Evolutionary conservation across 2,888 invertebrate species (phyloP).

Genomic region (Iselma pallidipennis): DNA sequence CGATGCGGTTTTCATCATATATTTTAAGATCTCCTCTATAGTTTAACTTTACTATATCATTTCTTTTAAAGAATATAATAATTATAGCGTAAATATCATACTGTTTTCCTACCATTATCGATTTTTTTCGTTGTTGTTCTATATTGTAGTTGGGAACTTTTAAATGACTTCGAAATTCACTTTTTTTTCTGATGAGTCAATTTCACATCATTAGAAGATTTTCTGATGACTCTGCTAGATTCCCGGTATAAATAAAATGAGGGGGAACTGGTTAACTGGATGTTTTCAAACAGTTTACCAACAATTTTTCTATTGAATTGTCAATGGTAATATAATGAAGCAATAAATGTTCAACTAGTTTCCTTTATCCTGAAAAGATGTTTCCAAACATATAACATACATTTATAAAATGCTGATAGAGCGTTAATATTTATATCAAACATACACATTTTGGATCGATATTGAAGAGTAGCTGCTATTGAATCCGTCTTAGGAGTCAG

Average conservation of each 20-base stretch:
- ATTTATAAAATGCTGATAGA: slow-evolving; percentile 49
- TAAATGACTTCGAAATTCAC: background rate
- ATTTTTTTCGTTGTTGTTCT: too few relatives aligned
- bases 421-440: slow-evolving; percentile 53
- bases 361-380: slow-evolving; percentile 39
- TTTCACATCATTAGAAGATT: slow-evolving; percentile 45
- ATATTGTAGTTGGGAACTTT: too few relatives aligned
- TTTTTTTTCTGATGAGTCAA: slow-evolving; percentile 43
- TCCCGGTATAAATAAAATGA: slow-evolving; percentile 36
- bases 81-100: too few relatives aligned
- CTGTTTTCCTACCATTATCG: too few relatives aligned
- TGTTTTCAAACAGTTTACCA: slow-evolving; percentile 24
- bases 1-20: background rate
- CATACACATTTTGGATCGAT: slow-evolving; percentile 39
- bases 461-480: slow-evolving; percentile 18
- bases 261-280: slow-evolving; percentile 27
- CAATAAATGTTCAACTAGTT: slow-evolving; percentile 48
- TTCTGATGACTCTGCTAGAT: slow-evolving; percentile 46
- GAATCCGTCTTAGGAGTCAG: slow-evolving; percentile 34
- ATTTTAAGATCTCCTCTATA: too few relatives aligned
- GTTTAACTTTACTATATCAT: too few relatives aligned
- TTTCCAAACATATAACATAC: slow-evolving; percentile 44
- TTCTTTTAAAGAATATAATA: too few relatives aligned
- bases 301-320: slow-evolving; percentile 36
- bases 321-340: slow-evolving; percentile 32